These are phyloP conservation scores for Macrophya alboannulata DNA, from an alignment of 2,888 invertebrate genomes.

Conservation along the genomic window DNA sequence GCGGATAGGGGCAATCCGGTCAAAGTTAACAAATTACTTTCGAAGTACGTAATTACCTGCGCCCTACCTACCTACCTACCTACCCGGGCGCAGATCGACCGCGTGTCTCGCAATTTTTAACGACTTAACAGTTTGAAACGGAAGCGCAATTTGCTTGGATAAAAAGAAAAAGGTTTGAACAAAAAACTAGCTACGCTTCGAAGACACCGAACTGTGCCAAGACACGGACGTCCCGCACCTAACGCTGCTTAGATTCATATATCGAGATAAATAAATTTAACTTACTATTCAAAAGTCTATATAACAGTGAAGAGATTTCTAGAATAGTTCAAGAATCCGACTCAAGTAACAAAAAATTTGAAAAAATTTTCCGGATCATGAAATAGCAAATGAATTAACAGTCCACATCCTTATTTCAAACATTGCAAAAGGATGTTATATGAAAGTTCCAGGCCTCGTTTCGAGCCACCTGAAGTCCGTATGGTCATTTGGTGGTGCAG, in stretches of 20 bases:
- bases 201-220: conserved; percentile 17
- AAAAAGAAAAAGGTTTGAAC: conserved; percentile 11
- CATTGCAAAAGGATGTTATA: not conserved
- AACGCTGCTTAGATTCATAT: not conserved
- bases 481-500: not conserved
- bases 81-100: conserved; percentile 20
- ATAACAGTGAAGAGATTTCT: not conserved
- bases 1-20: not conserved
- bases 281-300: not conserved
- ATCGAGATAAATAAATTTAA: not conserved
- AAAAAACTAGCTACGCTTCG: conserved; percentile 18
- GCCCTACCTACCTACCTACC: not conserved
- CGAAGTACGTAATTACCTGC: conserved; percentile 35
- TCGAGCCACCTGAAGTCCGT: not conserved
- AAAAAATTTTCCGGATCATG: not conserved
- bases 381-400: not conserved
- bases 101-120: conserved; percentile 55
- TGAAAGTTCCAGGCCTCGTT: not conserved
- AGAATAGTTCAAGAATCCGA: not conserved
- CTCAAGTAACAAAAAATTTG: not conserved
- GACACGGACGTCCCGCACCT: not conserved
- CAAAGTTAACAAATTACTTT: conserved; percentile 44
- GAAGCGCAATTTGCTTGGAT: conserved; percentile 55
- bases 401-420: no score
- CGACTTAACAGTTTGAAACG: conserved; percentile 58